Evolutionary conservation across 2,113 vertebrate species (phyloP), one percentile per base, ranked within the genome.

Genomic region (Melanotaenia duboulayi): DNA sequence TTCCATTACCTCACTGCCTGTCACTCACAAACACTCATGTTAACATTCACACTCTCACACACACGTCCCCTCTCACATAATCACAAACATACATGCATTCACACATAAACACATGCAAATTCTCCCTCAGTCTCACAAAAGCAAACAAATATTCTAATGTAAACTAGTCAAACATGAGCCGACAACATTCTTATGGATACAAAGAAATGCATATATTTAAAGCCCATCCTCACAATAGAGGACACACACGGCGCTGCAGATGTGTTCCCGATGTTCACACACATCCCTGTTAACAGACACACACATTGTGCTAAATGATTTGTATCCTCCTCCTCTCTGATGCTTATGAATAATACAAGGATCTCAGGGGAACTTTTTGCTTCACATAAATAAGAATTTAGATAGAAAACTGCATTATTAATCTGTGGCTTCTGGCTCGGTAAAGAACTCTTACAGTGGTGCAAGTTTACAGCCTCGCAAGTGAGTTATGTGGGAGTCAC

Each of bases 331-430:
- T 71, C 74, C 76, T 89, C 64, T 82, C 82, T 83, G 76, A 84
- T 82, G 78, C 82, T 76, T 76, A 91, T 94, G 87, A 91, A 92
- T 94, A 92, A 94, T 86, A 86, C 67, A 93, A 37, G 42, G 11
- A 74, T 92, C 91, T 90, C 90, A 51, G 60, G 88, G 91, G 90
- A 86, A 83, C 87, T 87, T 85, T 92, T 88, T 85, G 91, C 91
- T 85, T 84, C 90, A 85, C 86, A 90, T 89, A 92, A 91, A 91
- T 90, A 87, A 70, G 84, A 90, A 90, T 88, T 90, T 90, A 91
- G 90, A 92, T 92, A 75, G 89, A 88, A 89, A 90, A 84, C 84
- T 92, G 88, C 86, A 93, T 91, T 92, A 91, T 91, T 93, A 90
- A 93, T 93, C 48, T 32, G 48, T 66, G 73, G 76, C 83, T 87